Evolutionary conservation across 2,113 vertebrate genomes (phyloP), one percentile per base, ranked within the genome.

Genomic region (Psettodes erumei): DNA sequence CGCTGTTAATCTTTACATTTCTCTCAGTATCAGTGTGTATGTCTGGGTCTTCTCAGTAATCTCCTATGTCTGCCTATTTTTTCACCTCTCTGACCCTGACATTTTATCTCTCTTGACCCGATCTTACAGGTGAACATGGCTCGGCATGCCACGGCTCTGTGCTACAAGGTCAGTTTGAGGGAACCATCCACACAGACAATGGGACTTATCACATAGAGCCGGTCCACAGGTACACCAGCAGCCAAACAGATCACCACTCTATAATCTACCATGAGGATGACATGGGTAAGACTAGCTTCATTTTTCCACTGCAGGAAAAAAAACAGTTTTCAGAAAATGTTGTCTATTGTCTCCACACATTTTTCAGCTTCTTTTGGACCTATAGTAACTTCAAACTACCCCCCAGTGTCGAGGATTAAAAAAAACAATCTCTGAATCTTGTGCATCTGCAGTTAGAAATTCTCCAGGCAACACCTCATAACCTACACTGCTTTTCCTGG

Each of bases 181-280:
- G 95, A 30, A 91, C 88, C 65, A 93, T 96, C 69, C 71, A 83
- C 18, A 94, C 94, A 9, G 47, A 67, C 38, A 94, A 94, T 0
- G 94, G 93, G 8, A 95, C 91, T 3, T 96, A 91, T 66, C 93
- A 95, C 21, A 61, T 96, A 8, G 95, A 96, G 61, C 85, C 94
- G 0, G 25, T 86, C 6, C 54, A 87, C 0, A 89, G 88, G 77
- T 89, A 89, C 55, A 73, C 32, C 65, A 72, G 37, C 37, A 70
- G 2, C 15, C 35, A 70, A 1, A 60, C 73, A 23, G 81, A 91
- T 1, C 76, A 92, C 32, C 95, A 94, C 79, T 94, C 94, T 1
- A 83, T 95, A n/a, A 96, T 96, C 83, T 95, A 96, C 85, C 94
- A 92, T 4, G 91, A 95, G 48, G 87, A 93, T 1, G 92, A 96